Base-by-base conservation (phyloP, 1,140 invertebrate genomes). In the Hylyphantes graminicola region DNA sequence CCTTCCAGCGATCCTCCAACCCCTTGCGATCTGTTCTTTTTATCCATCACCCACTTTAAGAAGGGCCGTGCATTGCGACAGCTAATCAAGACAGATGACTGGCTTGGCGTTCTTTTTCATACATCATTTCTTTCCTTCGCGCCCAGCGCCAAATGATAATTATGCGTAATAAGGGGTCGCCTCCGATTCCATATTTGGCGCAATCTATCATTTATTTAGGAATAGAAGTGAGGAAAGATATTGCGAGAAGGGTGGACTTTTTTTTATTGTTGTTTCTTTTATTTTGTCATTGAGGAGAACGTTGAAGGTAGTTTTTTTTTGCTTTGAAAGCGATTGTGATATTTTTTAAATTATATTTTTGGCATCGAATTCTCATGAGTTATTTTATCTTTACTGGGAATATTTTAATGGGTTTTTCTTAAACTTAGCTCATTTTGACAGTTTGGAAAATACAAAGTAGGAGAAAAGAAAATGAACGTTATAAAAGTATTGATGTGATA, bases 71-170 rank as follows among this genome's bases (percentile, higher is more conserved):
- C 79, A 61, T 19, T 68, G 57, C 67, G 68, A 81, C 68, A 81
- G 79, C 79, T 81, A 81, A 81, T 81, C 79, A 81, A 81, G 79
- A 81, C 79, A 81, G 79, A 81, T 81, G 79, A 73, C 57, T 67
- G 77, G 68, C 57, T 73, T 64, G 79, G 79, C 68, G 68, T 81
- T 81, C 67, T 81, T 81, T 81, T 73, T 73, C 79, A 73, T 73
- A 73, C 54, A 53, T 73, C 68, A 80, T n/a, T 64, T 64, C 55
- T 80, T 70, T 81, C 51, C 64, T 72, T 80, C 72, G 35, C 54
- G 19, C 8, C 15, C 17, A 53, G 67, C 55, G 55, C 79, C 57
- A 73, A 72, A 81, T 81, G 79, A 81, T 81, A 81, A 81, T 81
- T 81, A 81, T 67, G 67, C 68, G 79, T 81, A 81, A 81, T 81